phyloP scores from a whole-genome alignment of 2,888 invertebrate genomes.

The Dynastes grantii region DNA sequence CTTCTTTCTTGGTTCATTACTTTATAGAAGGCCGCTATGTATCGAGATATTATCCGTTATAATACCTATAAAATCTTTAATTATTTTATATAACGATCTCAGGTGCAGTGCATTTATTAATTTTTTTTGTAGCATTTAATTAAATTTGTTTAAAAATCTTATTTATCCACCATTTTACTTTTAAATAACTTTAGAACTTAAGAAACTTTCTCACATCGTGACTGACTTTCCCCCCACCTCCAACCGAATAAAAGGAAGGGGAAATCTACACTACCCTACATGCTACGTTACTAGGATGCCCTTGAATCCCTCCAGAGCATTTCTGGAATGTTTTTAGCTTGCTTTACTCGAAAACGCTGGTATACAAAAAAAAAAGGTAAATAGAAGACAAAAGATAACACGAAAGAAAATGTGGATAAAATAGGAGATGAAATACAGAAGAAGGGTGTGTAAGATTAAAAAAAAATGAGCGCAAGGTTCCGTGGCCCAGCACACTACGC shows the following conservation, averaged over 20 bases:
- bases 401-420: constrained; percentile 34
- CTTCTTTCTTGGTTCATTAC: constrained; percentile 3
- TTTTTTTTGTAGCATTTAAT: constrained; percentile 42
- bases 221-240: background rate
- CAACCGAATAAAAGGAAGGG: background rate
- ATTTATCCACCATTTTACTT: background rate
- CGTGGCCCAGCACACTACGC: constrained; percentile 62
- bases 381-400: background rate
- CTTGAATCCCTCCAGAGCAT: constrained; percentile 72
- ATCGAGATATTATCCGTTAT: constrained; percentile 5
- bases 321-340: constrained; percentile 70
- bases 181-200: too few relatives aligned
- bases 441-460: background rate
- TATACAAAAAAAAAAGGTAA: constrained; percentile 60
- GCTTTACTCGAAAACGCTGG: constrained; percentile 55
- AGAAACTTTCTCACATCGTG: background rate
- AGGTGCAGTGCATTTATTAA: constrained; percentile 56
- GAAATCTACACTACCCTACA: constrained; percentile 61
- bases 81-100: constrained; percentile 49
- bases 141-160: background rate
- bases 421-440: background rate
- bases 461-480: constrained; percentile 63
- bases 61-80: constrained; percentile 53
- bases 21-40: constrained; percentile 4
- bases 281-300: constrained; percentile 67